Conservation (phyloP, 2,888 invertebrate species). For the Brachynemurus nebulosus region DNA sequence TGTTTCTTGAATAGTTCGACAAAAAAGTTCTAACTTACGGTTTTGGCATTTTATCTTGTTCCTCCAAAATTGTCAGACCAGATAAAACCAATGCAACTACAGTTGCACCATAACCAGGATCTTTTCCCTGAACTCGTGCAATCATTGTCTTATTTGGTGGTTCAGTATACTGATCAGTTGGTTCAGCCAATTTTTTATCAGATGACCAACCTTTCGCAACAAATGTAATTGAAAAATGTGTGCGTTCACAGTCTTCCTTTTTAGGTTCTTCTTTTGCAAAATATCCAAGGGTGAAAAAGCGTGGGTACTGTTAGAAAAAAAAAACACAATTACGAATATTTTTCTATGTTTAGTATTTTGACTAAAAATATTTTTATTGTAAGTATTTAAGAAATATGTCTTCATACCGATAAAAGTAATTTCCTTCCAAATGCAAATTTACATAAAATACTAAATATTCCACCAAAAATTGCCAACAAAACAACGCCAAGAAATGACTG, state of each 20-base stretch:
- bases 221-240: slow-evolving; percentile 52
- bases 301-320: slow-evolving; percentile 22
- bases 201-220: slow-evolving; percentile 66
- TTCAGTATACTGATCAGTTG: slow-evolving; percentile 39
- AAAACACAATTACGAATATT: slow-evolving; percentile 6
- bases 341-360: neutral
- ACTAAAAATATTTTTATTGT: neutral
- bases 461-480: slow-evolving; percentile 38
- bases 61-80: slow-evolving; percentile 61
- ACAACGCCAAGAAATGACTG: slow-evolving; percentile 39
- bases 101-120: slow-evolving; percentile 77
- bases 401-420: slow-evolving; percentile 48
- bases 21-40: no score
- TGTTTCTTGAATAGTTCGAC: no score
- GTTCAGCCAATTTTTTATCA: slow-evolving; percentile 39
- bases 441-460: slow-evolving; percentile 45
- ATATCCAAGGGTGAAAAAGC: slow-evolving; percentile 55
- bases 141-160: slow-evolving; percentile 49
- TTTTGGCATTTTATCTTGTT: slow-evolving; percentile 60
- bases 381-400: neutral
- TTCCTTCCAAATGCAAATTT: slow-evolving; percentile 47
- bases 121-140: slow-evolving; percentile 48
- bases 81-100: slow-evolving; percentile 55
- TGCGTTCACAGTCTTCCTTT: slow-evolving; percentile 41
- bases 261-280: slow-evolving; percentile 52